Base-by-base conservation (phyloP, 1,140 invertebrate genomes). In the Arctopsyche grandis region DNA sequence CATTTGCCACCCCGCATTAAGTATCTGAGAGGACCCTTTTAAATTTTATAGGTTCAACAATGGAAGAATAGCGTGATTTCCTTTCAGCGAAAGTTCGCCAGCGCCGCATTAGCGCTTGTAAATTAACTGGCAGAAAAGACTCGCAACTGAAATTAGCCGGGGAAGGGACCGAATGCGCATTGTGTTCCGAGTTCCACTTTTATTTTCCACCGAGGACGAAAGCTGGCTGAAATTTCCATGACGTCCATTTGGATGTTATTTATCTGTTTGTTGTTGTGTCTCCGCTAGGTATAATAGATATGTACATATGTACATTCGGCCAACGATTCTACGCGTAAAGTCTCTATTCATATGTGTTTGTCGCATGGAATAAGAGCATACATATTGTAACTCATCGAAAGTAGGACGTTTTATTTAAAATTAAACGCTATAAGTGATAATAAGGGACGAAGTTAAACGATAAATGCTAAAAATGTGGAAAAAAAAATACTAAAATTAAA, bases 241-340 rank as follows among this genome's bases (percentile, higher is more conserved):
- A 66, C 46, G 19, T 21, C 44, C 21, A 46, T 52, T 52, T 69
- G 60, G 29, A 19, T 66, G 75, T 69, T 77, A 77, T 77, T 69
- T 77, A 69, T 77, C 44, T 56, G 38, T 52, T 73, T 74, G 71
- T 74, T 71, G 69, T 71, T 56, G 44, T 73, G 4, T 73, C 14
- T 9, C 16, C 19, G 43, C 19, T 73, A n/a, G 29, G 46, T 56
- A 48, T 74, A 29, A 66, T 66, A 22, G 14, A 24, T 74, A 56
- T 10, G 5, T n/a, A 46, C 14, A 21, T n/a, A 5, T 24, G 5
- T 38, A 5, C 29, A 26, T 21, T 69, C 16, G 16, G 5, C n/a
- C 9, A 60, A 60, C 21, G 19, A 16, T 9, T 60, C 21, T 21
- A 21, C 16, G 16, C 21, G 56, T 19, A 60, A 60, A 19, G 56